Evolutionary conservation across 1,140 invertebrate genomes (phyloP), one percentile per base, ranked within the genome.

Genomic region (Apis cerana): DNA sequence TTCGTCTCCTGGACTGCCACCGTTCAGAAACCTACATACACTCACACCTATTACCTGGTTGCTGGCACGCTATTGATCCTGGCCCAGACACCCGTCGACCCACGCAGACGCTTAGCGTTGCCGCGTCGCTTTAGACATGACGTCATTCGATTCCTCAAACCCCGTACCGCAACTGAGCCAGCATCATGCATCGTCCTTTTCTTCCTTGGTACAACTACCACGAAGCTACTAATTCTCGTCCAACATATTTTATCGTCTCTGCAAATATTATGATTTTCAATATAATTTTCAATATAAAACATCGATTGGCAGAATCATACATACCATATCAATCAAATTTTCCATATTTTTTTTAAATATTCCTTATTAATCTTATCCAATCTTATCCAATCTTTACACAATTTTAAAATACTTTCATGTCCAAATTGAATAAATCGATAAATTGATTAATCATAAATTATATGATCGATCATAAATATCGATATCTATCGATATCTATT

Each of bases 51-150:
- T 88, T 92, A 92, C 91, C 93, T 92, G 92, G 90, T 91, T 92
- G 90, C 91, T 92, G 91, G 90, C 92, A 89, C 92, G 91, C 92
- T 94, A 94, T 94, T 94, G 93, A 94, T 94, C 92, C 90, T 91
- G 88, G 83, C 92, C 91, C 92, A 92, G 92, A 91, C 92, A 91
- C 89, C 90, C 91, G 87, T 90, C 90, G 90, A 91, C 91, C 90
- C 90, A 93, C 92, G 92, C 93, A 93, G 91, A 92, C 92, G 91
- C 92, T 92, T 90, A 89, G 87, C 91, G 90, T 91, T 93, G 92
- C 91, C 91, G 92, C 92, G 93, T 94, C 92, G 93, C 93, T 94
- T 93, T 93, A 93, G 93, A 93, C 93, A 91, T 93, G 92, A 94
- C 93, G 93, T 94, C 92, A 94, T 92, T 90, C 89, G 27, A 5